Conservation (phyloP, 2,113 vertebrate genomes). For the Chrysemys picta region DNA sequence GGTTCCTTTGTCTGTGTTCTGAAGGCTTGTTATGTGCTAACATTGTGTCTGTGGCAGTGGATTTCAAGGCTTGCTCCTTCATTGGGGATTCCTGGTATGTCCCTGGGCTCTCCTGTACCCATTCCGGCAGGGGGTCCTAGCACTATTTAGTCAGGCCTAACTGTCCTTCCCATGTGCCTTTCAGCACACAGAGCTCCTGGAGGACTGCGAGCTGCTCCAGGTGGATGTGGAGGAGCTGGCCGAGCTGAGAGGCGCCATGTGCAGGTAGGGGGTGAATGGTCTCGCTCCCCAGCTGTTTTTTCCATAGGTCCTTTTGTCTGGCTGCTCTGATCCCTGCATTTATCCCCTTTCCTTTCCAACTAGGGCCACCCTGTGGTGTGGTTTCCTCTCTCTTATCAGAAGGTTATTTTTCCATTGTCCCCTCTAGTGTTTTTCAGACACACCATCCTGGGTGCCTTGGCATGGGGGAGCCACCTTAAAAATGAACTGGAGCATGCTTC, state of each 20-base stretch:
- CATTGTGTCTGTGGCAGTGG: background rate
- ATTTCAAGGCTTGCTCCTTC: background rate
- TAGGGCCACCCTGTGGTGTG: background rate
- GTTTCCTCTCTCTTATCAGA: background rate
- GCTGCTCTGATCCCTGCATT: background rate
- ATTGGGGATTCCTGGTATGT: background rate
- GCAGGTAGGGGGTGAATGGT: background rate
- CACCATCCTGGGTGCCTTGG: background rate
- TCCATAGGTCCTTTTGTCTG: background rate
- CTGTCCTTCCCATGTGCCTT: background rate
- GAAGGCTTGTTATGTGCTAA: background rate
- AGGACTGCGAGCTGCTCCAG: background rate
- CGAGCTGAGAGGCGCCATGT: background rate
- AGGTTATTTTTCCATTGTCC: background rate
- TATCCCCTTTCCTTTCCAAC: background rate
- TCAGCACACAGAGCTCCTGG: background rate
- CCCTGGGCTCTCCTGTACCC: background rate
- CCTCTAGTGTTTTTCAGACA: background rate
- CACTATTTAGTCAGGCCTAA: background rate
- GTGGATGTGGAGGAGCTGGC: background rate
- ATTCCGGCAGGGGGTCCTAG: background rate
- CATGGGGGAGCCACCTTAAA: background rate
- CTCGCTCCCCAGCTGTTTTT: background rate
- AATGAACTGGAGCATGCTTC: background rate
- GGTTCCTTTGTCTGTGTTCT: background rate